Conservation (phyloP, 2,113 vertebrate species). For the Cichladusa arquata region DNA sequence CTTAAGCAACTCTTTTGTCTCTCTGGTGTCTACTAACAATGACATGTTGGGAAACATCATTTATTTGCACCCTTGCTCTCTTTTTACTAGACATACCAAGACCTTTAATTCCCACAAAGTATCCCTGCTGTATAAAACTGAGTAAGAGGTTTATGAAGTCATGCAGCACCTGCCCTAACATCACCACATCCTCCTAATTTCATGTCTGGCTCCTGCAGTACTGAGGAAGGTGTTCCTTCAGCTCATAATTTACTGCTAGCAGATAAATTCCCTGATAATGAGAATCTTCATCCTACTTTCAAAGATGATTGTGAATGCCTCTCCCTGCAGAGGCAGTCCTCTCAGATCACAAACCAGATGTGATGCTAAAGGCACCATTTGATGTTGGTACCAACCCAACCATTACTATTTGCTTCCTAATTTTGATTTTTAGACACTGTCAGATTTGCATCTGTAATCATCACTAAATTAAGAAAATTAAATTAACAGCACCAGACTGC, state of each 20-base stretch:
- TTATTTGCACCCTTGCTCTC: not conserved
- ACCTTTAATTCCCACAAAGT: not conserved
- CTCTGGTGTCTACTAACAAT: not conserved
- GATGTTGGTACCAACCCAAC: not conserved
- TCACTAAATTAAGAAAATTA: constrained; percentile 11
- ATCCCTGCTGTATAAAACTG: not conserved
- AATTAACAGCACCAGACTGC: not conserved
- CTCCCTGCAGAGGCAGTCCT: not conserved
- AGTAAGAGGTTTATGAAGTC: not conserved
- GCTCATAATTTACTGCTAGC: not conserved
- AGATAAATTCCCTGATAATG: not conserved
- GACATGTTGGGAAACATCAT: not conserved
- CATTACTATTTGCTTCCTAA: constrained; percentile 16
- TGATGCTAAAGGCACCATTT: not conserved
- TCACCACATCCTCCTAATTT: not conserved
- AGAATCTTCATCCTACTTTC: not conserved
- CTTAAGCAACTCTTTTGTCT: not conserved
- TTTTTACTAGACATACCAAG: not conserved
- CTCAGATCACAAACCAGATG: not conserved
- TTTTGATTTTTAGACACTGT: not conserved
- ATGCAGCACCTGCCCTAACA: not conserved
- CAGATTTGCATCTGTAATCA: not conserved
- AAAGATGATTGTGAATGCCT: not conserved
- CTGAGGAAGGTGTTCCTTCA: not conserved
- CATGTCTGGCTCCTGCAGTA: not conserved